Conservation (phyloP, 2,797 vertebrate species). For the Sciaenops ocellatus region DNA sequence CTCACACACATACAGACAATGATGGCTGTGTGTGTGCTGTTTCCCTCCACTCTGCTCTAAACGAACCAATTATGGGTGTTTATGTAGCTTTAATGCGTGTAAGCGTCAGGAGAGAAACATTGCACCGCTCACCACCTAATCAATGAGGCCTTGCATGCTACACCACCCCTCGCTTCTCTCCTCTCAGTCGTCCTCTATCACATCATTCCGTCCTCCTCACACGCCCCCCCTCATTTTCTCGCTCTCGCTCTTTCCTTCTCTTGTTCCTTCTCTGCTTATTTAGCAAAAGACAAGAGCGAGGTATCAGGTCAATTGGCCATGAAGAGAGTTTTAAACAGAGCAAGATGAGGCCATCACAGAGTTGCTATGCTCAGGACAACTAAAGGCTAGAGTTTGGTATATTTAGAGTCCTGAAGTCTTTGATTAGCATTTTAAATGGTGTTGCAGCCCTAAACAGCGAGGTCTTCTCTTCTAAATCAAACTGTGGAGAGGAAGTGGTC, state of each 20-base stretch:
- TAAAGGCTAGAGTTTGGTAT: constrained; percentile 18
- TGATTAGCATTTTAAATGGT: constrained; percentile 17
- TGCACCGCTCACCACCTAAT: constrained; percentile 84
- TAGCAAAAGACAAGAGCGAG: constrained; percentile 80
- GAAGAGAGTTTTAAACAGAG: constrained; percentile 81
- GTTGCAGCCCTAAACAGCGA: background rate
- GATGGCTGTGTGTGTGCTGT: constrained; percentile 42
- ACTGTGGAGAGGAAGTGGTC: background rate
- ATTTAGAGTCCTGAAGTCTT: constrained; percentile 20
- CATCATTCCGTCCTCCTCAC: constrained; percentile 48
- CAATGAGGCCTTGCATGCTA: constrained; percentile 81
- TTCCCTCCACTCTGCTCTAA: constrained; percentile 71
- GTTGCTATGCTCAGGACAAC: constrained; percentile 53
- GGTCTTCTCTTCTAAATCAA: background rate
- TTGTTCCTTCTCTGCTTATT: constrained; percentile 78
- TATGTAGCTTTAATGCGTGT: constrained; percentile 83
- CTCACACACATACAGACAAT: constrained; percentile 37
- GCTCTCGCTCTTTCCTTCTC: constrained; percentile 19
- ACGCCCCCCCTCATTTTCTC: constrained; percentile 39
- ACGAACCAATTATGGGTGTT: constrained; percentile 83
- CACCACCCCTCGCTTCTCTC: constrained; percentile 62
- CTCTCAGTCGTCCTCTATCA: constrained; percentile 52
- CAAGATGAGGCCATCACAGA: constrained; percentile 71
- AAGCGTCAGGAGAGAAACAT: constrained; percentile 84
- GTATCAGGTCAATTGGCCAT: constrained; percentile 85